Evolutionary conservation across 2,888 invertebrate species (phyloP), one percentile per base, ranked within the genome.

Genomic region (Beris chalybata): DNA sequence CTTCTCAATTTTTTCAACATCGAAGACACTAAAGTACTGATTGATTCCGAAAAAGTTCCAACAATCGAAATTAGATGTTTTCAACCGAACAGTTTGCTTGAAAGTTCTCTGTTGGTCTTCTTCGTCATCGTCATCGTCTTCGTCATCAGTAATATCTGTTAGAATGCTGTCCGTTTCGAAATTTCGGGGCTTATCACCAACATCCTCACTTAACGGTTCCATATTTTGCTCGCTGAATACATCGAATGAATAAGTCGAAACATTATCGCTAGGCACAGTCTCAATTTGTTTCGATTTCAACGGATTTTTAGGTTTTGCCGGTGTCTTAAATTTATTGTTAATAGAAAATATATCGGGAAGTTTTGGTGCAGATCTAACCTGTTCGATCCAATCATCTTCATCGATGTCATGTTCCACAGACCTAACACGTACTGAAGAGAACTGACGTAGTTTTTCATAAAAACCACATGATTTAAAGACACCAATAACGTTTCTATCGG

Each of bases 61-160:
- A 67, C 74, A 77, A 70, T 81, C 79, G 66, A 79, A 75, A 66
- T 77, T 78, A 3, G 80, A 77, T 7, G 75, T 72, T 38, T 73
- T 70, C 29, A 80, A 70, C 31, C 57, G 57, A 3, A 71, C 15
- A 29, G 50, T 55, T 29, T 32, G 15, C 7, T 44, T 5, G 4
- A 9, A 29, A 4, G 52, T 11, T n/a, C 11, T 52, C 22, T 22
- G 22, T 1, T 64, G 5, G 4, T 47, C 47, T n/a, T 64, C 50
- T 0, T 15, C 2, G 6, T 22, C 5, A 11, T 58, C n/a, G n/a
- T 22, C 12, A 29, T 43, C 13, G 13, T 65, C 54, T 5, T 74
- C 73, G 52, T 73, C 71, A 47, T 74, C 74, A 52, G 72, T 73
- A 32, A 75, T 38, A 5, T 69, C 70, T 5, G 66, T 69, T 52